These are phyloP conservation scores for Erebia palarica DNA, from an alignment of 2,888 invertebrate species.

Conservation along the genomic window DNA sequence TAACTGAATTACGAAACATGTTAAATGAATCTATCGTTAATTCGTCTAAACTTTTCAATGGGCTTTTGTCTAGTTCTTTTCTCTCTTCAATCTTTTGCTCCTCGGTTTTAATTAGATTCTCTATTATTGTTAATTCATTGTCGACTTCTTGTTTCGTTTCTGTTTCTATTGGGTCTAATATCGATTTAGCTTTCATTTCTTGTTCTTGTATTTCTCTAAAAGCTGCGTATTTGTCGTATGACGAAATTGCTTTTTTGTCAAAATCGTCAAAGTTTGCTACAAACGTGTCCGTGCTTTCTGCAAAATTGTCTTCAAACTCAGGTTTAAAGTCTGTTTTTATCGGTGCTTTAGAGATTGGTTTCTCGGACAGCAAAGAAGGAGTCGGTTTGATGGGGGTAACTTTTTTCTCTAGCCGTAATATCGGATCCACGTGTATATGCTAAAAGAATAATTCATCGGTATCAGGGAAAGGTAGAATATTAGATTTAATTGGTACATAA, in stretches of 20 bases:
- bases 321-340: slow-evolving; percentile 63
- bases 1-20: slow-evolving; percentile 72
- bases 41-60: slow-evolving; percentile 69
- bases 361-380: slow-evolving; percentile 36
- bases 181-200: slow-evolving; percentile 80
- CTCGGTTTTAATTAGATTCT: slow-evolving; percentile 60
- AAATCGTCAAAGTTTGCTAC: slow-evolving; percentile 87
- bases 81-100: slow-evolving; percentile 53
- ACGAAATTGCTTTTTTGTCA: slow-evolving; percentile 77
- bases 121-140: slow-evolving; percentile 64
- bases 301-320: slow-evolving; percentile 86
- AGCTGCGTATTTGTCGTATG: slow-evolving; percentile 92
- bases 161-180: slow-evolving; percentile 60
- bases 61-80: slow-evolving; percentile 64
- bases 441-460: slow-evolving; percentile 44
- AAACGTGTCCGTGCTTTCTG: slow-evolving; percentile 78
- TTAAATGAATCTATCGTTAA: slow-evolving; percentile 69
- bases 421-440: slow-evolving; percentile 70
- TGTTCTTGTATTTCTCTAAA: slow-evolving; percentile 93
- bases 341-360: slow-evolving; percentile 28
- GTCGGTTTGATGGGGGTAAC: slow-evolving; percentile 44
- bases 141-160: slow-evolving; percentile 66
- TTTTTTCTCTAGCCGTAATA: slow-evolving; percentile 55
- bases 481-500: background rate
- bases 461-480: slow-evolving; percentile 17